Evolutionary conservation across 2,888 invertebrate genomes (phyloP), one percentile per base, ranked within the genome.

Genomic region (Pardosa pseudoannulata): DNA sequence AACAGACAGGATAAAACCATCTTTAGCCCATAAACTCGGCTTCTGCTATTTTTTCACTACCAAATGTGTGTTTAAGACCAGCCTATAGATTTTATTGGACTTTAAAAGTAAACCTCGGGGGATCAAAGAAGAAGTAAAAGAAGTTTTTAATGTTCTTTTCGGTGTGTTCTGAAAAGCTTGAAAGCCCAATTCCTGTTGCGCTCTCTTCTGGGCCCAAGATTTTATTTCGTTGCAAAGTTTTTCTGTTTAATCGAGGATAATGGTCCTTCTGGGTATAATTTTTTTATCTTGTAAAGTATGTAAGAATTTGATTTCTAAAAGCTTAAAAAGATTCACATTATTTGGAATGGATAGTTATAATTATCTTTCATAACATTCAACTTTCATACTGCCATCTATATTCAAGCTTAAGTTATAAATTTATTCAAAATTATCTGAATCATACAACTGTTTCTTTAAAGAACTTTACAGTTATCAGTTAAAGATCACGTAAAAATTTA

Each of bases 61-160:
- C 36, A 80, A 80, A 73, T 73, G 81, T 70, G 68, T 81, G 68
- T 75, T 81, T 74, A 75, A 81, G 36, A 56, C 68, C 36, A 41
- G 56, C 70, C 68, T 81, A 81, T 81, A 68, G 81, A 81, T 81
- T 81, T 74, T 81, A 81, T 81, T 75, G 70, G 81, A 67, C 74
- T 74, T 73, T 74, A 74, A 75, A 81, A 75, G 50, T 56, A 74
- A 74, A 68, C 11, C 74, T 36, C 74, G 28, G 5, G 81, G 68
- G 74, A 81, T 29, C 27, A 23, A 32, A 72, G 65, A 62, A 32
- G 32, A 46, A 72, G 39, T 19, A 56, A 56, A 70, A 68, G 67
- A 62, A 29, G 28, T 72, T 74, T 74, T 81, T 81, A 74, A 81
- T 74, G 68, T 73, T 74, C 64, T 62, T 80, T 73, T 67, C 32